These are phyloP conservation scores for Protosalanx chinensis DNA, from an alignment of 2,797 vertebrate species.

Conservation along the genomic window DNA sequence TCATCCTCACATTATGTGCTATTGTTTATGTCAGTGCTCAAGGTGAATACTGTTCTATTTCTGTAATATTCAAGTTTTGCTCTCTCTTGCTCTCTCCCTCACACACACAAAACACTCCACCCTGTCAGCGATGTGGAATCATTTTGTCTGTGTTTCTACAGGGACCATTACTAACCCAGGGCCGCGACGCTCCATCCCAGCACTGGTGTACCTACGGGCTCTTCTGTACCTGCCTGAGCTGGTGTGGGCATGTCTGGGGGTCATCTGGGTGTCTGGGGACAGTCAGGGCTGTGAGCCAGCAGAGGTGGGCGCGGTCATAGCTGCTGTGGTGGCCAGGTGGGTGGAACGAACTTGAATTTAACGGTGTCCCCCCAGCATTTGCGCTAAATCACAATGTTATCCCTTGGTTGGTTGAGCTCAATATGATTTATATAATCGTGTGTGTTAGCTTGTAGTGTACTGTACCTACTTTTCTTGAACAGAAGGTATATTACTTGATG, in stretches of 20 bases:
- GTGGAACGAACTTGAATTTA: not conserved
- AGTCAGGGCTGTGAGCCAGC: slow-evolving; percentile 77
- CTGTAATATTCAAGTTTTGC: not conserved
- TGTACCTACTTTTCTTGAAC: no score
- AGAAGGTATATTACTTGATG: no score
- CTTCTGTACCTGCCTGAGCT: slow-evolving; percentile 88
- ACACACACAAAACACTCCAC: no score
- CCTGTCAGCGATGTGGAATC: not conserved
- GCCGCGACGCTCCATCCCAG: slow-evolving; percentile 86
- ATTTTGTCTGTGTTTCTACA: slow-evolving; percentile 41
- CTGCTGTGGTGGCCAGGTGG: slow-evolving; percentile 88
- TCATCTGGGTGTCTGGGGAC: slow-evolving; percentile 83
- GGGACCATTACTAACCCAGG: slow-evolving; percentile 93
- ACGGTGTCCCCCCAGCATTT: no score
- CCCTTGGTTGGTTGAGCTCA: no score
- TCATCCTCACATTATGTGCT: slow-evolving; percentile 79
- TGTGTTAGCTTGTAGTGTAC: no score
- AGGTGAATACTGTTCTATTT: slow-evolving; percentile 69
- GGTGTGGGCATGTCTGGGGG: slow-evolving; percentile 89
- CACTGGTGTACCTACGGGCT: slow-evolving; percentile 86
- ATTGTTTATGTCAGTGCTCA: slow-evolving; percentile 89
- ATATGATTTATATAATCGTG: no score
- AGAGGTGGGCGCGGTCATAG: slow-evolving; percentile 77
- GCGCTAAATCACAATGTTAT: not conserved
- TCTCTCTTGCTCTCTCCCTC: no score